These are phyloP conservation scores for Epicauta chinensis DNA, from an alignment of 1,140 invertebrate genomes.

Conservation along the genomic window DNA sequence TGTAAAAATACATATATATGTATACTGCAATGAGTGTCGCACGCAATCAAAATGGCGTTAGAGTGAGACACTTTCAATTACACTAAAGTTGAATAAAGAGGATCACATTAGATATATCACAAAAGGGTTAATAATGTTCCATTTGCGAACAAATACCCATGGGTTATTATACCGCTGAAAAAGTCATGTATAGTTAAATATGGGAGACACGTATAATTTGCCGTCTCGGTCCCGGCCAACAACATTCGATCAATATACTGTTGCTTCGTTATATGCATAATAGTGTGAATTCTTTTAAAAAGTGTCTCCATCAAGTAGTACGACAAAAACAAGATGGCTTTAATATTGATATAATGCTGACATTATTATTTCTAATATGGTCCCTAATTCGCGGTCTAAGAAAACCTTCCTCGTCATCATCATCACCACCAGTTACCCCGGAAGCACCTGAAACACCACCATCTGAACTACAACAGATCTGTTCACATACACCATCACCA, in stretches of 20 bases:
- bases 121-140: no score
- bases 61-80: neutral
- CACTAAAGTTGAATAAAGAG: no score
- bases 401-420: constrained; percentile 19
- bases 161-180: no score
- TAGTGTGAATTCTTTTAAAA: no score
- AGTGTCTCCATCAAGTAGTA: no score
- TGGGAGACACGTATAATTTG: neutral
- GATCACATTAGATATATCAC: no score
- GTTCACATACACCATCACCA: constrained; percentile 23
- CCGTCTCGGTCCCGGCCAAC: constrained; percentile 11
- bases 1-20: neutral
- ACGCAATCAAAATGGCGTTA: constrained; percentile 15
- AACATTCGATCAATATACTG: constrained; percentile 20
- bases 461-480: neutral
- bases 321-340: no score
- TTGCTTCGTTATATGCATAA: constrained; percentile 8
- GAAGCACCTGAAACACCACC: constrained; percentile 19
- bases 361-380: constrained; percentile 44
- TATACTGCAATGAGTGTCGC: constrained; percentile 14
- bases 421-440: constrained; percentile 4
- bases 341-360: constrained; percentile 39
- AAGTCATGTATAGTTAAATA: no score
- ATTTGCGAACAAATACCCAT: no score
- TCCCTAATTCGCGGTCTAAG: constrained; percentile 40